Percentiles rank a stretch among this genome's conserved stretches.
phyloP scores from a whole-genome alignment of 2,888 invertebrate genomes.

The Galeopsomyia nigrocyanea region DNA sequence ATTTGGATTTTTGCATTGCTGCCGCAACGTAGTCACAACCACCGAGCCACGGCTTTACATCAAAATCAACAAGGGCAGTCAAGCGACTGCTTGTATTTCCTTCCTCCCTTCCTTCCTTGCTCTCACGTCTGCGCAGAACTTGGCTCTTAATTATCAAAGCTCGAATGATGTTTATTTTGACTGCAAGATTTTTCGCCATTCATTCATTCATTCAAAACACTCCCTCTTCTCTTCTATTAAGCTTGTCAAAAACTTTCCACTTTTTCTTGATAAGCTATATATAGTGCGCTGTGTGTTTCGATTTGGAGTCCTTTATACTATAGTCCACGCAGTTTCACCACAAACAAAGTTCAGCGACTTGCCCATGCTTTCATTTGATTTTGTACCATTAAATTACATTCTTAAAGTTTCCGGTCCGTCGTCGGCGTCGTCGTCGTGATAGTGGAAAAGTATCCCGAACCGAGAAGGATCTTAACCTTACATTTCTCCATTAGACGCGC shows the following conservation, averaged over 20 bases:
- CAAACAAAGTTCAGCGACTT: not conserved
- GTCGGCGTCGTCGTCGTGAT: not conserved
- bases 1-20: no score
- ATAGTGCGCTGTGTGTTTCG: no score
- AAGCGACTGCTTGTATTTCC: slow-evolving; percentile 15
- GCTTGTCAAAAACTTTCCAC: no score
- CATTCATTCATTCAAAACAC: no score
- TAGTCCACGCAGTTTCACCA: no score
- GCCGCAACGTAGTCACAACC: no score
- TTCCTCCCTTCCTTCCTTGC: no score
- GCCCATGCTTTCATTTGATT: slow-evolving; percentile 20
- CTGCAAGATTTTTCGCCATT: slow-evolving; percentile 41
- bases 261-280: no score
- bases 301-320: no score
- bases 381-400: slow-evolving; percentile 38
- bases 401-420: slow-evolving; percentile 20
- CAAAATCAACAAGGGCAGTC: slow-evolving; percentile 55
- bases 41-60: slow-evolving; percentile 44
- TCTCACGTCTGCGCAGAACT: slow-evolving; percentile 16
- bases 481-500: slow-evolving; percentile 58
- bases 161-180: slow-evolving; percentile 52
- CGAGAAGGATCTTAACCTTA: slow-evolving; percentile 42
- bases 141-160: slow-evolving; percentile 54
- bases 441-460: slow-evolving; percentile 28
- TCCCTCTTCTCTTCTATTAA: no score